Evolutionary conservation across 2,888 invertebrate genomes (phyloP), one percentile per base, ranked within the genome.

Genomic region (Mythimna impura): DNA sequence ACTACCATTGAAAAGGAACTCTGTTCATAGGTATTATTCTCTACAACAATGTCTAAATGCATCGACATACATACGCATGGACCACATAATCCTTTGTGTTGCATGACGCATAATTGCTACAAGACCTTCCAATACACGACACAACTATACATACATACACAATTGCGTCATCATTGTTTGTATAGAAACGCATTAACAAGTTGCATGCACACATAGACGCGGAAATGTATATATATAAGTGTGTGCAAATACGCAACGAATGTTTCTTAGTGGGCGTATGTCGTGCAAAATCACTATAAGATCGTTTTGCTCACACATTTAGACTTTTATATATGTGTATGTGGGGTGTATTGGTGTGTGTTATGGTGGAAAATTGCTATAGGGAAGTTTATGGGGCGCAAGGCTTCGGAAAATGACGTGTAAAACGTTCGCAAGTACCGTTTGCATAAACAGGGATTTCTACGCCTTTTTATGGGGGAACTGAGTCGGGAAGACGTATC

Each of bases 331-430:
- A 52, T 12, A 30, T 58, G 54, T 62, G 52, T 55, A 17, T 78
- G 0, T 47, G 47, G 47, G 17, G 10, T 47, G 1, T 54, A 9
- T 69, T 17, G 62, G 62, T 73, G 75, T 66, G 76, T 80, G 69
- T 60, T 75, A 80, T 82, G 71, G 83, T 86, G 84, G 88, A 88
- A 88, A 88, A 88, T 88, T 83, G 86, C 81, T 83, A 83, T 82
- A 72, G 78, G 80, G 71, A 77, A 76, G 72, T 82, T 83, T 81
- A 83, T 82, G 76, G 80, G 73, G 81, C 73, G 83, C 80, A 84
- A 55, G 81, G 86, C 83, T 82, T 84, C 69, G 73, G 80, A 85
- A 83, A 85, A 86, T 83, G 83, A 86, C 71, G 85, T 87, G 86
- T 83, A 82, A 82, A 87, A 75, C 81, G 81, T 71, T 82, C 62